phyloP scores from a whole-genome alignment of 2,797 vertebrate species.

The Craterocephalus amniculus region DNA sequence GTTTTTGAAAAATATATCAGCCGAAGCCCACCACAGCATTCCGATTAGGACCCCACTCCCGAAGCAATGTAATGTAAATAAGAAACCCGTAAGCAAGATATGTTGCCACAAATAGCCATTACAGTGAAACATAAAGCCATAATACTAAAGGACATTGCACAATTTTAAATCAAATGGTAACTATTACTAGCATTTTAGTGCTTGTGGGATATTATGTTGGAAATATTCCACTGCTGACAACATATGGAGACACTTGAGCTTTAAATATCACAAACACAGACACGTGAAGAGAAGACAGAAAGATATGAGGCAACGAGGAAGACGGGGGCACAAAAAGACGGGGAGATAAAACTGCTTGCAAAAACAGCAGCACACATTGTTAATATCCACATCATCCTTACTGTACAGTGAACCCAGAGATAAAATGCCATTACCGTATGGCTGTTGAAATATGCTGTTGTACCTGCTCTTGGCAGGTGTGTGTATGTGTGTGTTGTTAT shows the following conservation, averaged over 20 bases:
- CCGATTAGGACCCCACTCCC: slow-evolving; percentile 8
- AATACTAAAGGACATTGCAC: slow-evolving; percentile 32
- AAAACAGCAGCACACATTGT: slow-evolving; percentile 39
- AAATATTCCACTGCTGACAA: slow-evolving; percentile 37
- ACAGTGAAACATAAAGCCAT: slow-evolving; percentile 26
- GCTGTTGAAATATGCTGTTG: slow-evolving; percentile 60
- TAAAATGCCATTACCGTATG: slow-evolving; percentile 49
- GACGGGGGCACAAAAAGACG: slow-evolving; percentile 9
- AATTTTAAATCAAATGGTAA: slow-evolving; percentile 40
- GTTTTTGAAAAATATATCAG: slow-evolving; percentile 33
- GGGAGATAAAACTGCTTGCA: slow-evolving; percentile 19
- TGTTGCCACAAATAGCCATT: slow-evolving; percentile 2
- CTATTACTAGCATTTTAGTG: slow-evolving; percentile 46
- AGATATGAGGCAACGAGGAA: background rate
- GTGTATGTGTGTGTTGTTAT: slow-evolving; percentile 48
- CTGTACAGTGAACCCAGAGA: slow-evolving; percentile 44
- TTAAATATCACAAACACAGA: slow-evolving; percentile 56
- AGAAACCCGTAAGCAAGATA: slow-evolving; percentile 19
- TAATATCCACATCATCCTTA: slow-evolving; percentile 49
- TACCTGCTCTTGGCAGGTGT: slow-evolving; percentile 33
- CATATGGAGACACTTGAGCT: slow-evolving; percentile 42
- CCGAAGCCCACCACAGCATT: slow-evolving; percentile 19
- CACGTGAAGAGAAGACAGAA: slow-evolving; percentile 24
- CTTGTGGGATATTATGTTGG: slow-evolving; percentile 29
- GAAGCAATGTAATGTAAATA: slow-evolving; percentile 30